Base-by-base conservation (phyloP, 35 echinoderm and acorn worm genomes). In the Lytechinus variegatus region DNA sequence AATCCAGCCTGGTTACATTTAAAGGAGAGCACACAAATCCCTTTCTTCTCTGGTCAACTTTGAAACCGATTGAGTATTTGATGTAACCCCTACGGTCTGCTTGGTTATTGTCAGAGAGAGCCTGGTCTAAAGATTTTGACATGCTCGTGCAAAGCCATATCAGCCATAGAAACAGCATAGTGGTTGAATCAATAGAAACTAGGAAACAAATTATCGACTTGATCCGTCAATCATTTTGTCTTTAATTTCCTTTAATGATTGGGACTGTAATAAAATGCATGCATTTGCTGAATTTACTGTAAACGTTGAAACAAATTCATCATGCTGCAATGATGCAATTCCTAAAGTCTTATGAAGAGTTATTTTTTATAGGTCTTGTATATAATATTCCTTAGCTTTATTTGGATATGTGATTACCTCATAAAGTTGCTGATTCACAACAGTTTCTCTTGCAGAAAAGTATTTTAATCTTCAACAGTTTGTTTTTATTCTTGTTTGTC, bases 171-270 rank as follows among this genome's bases (percentile, higher is more conserved):
- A 79, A 79, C 66, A 16, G 66, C 19, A 24, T 21, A 79, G 66
- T 79, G 66, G 19, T 79, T 79, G 19, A 79, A 79, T 79, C 66
- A 79, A 79, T n/a, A 79, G 66, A 79, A 79, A 79, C 66, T 79
- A 24, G 19, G 66, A 79, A 79, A 79, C 66, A 79, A 79, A 79
- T 79, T 24, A 79, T 79, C 5, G 66, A 10, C 21, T 79, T 19
- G 4, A 79, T 79, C 6, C 21, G 66, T 24, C 66, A 79, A 79
- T 79, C 66, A 79, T 24, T 79, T 7, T 79, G 14, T 79, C 66
- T 6, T 8, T 24, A 19, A 79, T 79, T 79, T 79, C 66, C 66
- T 79, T 21, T 71, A 6, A 71, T 21, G 13, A 58, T 58, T 58
- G 9, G 13, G 56, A 58, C 13, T 10, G 13, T 58, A 58, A 58